Evolutionary conservation across 37 sponge, comb jelly and placozoan genomes (phyloP), one percentile per base, ranked within the genome.

Genomic region (Spongia lamella): DNA sequence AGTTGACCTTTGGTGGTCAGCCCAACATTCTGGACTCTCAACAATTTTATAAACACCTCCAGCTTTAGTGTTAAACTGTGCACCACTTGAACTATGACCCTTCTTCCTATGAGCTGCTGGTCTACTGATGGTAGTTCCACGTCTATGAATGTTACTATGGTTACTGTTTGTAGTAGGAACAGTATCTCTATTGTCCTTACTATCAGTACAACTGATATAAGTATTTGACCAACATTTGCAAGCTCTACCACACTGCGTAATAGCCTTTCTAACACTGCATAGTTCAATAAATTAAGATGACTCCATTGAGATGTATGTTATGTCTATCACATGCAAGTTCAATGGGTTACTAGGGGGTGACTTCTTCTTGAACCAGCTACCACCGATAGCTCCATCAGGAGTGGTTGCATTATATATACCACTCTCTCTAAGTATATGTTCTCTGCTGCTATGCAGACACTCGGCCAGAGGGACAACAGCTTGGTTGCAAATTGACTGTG

Each of bases 31-130:
- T 50, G 9, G 67, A 14, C 30, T 89, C 32, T 17, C 16, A 88
- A 53, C 9, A 90, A 73, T 36, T 80, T 80, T 29, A 93, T 56
- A n/a, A 93, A 85, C 11, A 76, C 76, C n/a, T 1, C 88, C 93
- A 3, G 70, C 56, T 1, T 38, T 54, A 43, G 47, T 43, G 47
- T 43, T 43, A 29, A 58, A 39, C 17, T 21, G 20, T 15, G 11
- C 15, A n/a, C n/a, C n/a, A n/a, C n/a, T n/a, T n/a, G n/a, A n/a
- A n/a, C n/a, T n/a, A n/a, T n/a, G n/a, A n/a, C n/a, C n/a, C n/a
- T n/a, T n/a, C n/a, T n/a, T n/a, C n/a, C n/a, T n/a, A n/a, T n/a
- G n/a, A n/a, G n/a, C n/a, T n/a, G n/a, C n/a, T n/a, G n/a, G n/a
- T n/a, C n/a, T n/a, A n/a, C n/a, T n/a, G n/a, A n/a, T n/a, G n/a